A percentile compares a stretch with the other conserved stretches of the same genome.
Evolutionary conservation across 2,113 vertebrate species (phyloP).

Genomic region (Brachypteracias leptosomus): DNA sequence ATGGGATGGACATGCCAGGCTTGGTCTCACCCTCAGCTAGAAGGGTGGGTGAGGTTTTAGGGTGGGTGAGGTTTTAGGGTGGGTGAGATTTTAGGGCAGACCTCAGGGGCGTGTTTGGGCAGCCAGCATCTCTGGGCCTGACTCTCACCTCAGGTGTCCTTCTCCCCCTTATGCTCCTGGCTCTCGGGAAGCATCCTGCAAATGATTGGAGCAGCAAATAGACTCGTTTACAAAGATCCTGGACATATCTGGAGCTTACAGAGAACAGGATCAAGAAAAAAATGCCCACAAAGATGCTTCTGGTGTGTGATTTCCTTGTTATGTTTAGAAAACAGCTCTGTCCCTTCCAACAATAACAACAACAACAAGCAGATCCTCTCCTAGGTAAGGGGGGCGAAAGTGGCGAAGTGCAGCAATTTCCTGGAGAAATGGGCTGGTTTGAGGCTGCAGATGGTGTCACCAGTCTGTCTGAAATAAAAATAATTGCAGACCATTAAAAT

Average conservation of each 20-base stretch:
- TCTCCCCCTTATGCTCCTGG: rapidly evolving
- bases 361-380: not conserved
- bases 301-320: not conserved
- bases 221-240: not conserved
- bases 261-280: not conserved
- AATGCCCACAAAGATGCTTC: not conserved
- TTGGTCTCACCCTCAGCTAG: rapidly evolving
- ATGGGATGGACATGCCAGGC: rapidly evolving
- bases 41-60: rapidly evolving
- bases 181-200: not conserved
- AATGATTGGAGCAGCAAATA: not conserved
- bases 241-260: not conserved
- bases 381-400: not conserved
- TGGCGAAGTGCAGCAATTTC: not conserved
- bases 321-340: not conserved
- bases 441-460: constrained; percentile 16
- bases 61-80: rapidly evolving
- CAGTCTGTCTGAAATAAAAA: constrained; percentile 25
- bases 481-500: constrained; percentile 51
- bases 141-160: too few relatives aligned
- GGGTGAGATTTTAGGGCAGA: not conserved
- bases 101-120: not conserved
- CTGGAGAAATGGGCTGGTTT: not conserved
- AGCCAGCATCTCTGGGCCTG: not conserved
- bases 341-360: not conserved